A percentile compares a stretch with the other conserved stretches of the same genome.
Conservation (phyloP, 2,113 vertebrate genomes). For the Calyptomena viridis region DNA sequence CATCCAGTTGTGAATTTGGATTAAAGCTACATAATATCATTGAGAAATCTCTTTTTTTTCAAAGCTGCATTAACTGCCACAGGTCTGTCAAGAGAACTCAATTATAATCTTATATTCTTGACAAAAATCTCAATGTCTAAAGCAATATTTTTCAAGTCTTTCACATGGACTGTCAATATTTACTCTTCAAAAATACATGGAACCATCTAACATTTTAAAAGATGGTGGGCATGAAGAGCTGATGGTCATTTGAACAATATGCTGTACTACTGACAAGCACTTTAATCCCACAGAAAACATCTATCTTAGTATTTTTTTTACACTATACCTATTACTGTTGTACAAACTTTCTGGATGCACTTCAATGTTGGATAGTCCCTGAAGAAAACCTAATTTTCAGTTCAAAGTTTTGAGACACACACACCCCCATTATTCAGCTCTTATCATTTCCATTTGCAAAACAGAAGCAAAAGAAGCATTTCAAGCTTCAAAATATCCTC, state of each 20-base stretch:
- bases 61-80: not conserved
- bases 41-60: not conserved
- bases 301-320: not conserved
- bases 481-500: conserved; percentile 60
- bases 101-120: not conserved
- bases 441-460: not conserved
- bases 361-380: not conserved
- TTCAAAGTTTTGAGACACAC: not conserved
- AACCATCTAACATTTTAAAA: not conserved
- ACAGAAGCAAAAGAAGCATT: not conserved
- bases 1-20: not conserved
- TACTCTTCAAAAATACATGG: not conserved
- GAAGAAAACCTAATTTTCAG: not conserved
- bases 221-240: not conserved
- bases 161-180: not conserved
- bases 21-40: not conserved
- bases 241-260: not conserved
- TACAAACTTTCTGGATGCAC: not conserved
- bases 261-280: not conserved
- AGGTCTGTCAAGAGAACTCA: not conserved
- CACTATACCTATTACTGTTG: not conserved
- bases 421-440: not conserved
- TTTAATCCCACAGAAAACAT: not conserved
- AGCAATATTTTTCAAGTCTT: not conserved
- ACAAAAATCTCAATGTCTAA: not conserved